Evolutionary conservation across 2,797 vertebrate genomes (phyloP), one percentile per base, ranked within the genome.

Genomic region (Pipistrellus pygmaeus): DNA sequence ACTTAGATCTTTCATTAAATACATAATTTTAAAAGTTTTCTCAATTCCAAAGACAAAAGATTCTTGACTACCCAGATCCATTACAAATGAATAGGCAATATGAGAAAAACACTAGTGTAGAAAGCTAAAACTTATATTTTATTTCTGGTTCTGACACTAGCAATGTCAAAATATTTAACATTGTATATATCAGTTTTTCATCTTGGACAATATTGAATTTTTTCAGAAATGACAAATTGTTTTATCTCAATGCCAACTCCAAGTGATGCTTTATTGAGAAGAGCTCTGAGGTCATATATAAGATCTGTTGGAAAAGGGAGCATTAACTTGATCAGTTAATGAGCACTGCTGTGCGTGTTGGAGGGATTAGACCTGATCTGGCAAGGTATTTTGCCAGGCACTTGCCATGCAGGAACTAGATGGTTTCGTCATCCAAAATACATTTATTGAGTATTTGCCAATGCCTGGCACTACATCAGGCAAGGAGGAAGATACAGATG

Each of bases 81-180:
- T 18, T 57, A n/a, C 32, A 94, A 87, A n/a, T 69, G 17, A 85
- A 44, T 71, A 81, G n/a, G 23, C 44, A 71, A 57, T 35, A 23
- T 64, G 46, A 46, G 85, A 92, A 72, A 91, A 41, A 66, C 18
- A 64, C 9, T 80, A 77, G 30, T 25, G 18, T 77, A 53, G 12
- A 21, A 64, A 64, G 30, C 80, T 78, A 51, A 90, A 73, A 20
- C 1, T 57, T 64, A 21, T 82, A 38, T 35, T 92, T 73, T 86
- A 68, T 75, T 60, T 38, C 32, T 38, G 32, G 2, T 55, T 72
- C 53, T 91, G 78, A 20, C 78, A 73, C 30, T n/a, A 71, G 13
- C n/a, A 55, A 83, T 87, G 44, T 85, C 57, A 62, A 85, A 95
- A 88, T 35, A 44, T 32, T 88, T 78, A 78, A 69, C 48, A 32